Evolutionary conservation across 2,797 vertebrate genomes (phyloP).

Genomic region (Glyptemys insculpta): DNA sequence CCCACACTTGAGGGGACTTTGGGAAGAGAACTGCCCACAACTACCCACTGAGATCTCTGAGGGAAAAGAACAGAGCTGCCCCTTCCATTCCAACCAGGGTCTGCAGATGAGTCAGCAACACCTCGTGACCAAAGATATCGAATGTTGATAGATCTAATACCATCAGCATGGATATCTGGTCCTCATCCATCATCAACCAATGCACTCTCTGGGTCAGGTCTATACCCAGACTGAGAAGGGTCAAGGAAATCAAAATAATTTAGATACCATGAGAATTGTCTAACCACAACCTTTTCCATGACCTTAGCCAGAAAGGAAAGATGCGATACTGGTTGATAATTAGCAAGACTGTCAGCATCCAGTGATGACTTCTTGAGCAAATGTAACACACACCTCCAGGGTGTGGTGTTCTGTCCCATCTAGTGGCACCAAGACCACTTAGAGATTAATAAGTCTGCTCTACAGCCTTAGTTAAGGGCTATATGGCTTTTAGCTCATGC

Average conservation of each 20-base stretch:
- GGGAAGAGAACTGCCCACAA: neutral
- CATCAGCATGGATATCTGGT: neutral
- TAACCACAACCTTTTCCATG: neutral
- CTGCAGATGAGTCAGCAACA: neutral
- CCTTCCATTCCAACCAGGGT: neutral
- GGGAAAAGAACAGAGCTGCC: neutral
- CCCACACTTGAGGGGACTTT: neutral
- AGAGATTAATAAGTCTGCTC: no score
- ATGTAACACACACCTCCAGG: no score
- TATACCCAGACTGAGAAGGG: neutral
- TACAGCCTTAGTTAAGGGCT: no score
- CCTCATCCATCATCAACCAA: neutral
- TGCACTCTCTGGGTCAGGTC: neutral
- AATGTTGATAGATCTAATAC: neutral
- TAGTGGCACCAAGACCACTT: no score
- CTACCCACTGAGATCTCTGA: neutral
- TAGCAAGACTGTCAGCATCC: neutral
- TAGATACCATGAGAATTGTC: neutral
- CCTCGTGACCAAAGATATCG: neutral
- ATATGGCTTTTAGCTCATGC: no score
- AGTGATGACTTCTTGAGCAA: neutral
- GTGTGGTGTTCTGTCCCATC: no score
- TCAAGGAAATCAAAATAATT: neutral
- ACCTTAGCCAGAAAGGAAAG: neutral
- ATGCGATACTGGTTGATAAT: neutral